Evolutionary conservation across 1,140 invertebrate species (phyloP).

Genomic region (Sitobion miscanthi): DNA sequence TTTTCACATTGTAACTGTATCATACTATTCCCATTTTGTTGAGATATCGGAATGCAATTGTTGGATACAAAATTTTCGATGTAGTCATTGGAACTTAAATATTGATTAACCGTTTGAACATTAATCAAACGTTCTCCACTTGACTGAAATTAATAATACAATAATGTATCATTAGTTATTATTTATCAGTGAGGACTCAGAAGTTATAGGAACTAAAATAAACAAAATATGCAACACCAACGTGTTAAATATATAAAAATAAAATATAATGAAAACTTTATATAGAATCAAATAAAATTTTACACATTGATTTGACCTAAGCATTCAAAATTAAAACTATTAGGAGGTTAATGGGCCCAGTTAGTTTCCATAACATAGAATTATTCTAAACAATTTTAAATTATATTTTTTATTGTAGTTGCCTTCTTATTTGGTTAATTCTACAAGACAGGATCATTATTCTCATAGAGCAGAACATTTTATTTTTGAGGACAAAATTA

Average conservation of each 20-base stretch:
- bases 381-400: too few relatives aligned
- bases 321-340: neutral
- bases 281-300: neutral
- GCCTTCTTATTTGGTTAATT: too few relatives aligned
- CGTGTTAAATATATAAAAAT: too few relatives aligned
- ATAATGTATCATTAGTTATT: neutral
- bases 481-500: too few relatives aligned
- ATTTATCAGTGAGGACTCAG: neutral
- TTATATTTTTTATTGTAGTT: too few relatives aligned
- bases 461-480: too few relatives aligned
- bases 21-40: slow-evolving; percentile 3
- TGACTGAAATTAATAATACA: slow-evolving; percentile 19
- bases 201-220: neutral
- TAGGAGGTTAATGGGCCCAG: too few relatives aligned
- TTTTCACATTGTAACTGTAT: neutral
- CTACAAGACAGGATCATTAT: too few relatives aligned
- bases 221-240: neutral
- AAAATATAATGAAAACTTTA: too few relatives aligned
- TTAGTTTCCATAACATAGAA: too few relatives aligned
- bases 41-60: slow-evolving; percentile 16
- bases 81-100: neutral
- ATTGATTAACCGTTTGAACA: neutral
- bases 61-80: neutral
- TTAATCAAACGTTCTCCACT: neutral
- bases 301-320: neutral